A percentile compares a stretch with the other conserved stretches of the same genome.
These are phyloP conservation scores for Rhipidura dahli DNA, from an alignment of 2,113 vertebrate genomes.

Conservation along the genomic window DNA sequence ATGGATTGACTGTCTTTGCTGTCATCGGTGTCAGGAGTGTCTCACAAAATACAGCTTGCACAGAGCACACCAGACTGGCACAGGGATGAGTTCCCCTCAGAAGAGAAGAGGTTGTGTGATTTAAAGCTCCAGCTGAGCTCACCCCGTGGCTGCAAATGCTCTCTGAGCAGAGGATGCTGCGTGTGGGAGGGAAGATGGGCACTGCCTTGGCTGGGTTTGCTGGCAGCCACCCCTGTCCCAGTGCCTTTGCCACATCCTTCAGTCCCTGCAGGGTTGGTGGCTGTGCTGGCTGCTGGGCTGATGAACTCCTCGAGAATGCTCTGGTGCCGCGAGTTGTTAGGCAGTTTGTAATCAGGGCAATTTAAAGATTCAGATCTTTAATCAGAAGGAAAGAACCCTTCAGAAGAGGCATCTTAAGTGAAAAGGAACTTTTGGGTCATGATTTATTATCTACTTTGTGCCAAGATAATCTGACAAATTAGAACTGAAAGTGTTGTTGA, in stretches of 20 bases:
- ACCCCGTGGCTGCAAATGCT: neutral
- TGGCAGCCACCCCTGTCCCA: neutral
- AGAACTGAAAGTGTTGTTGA: neutral
- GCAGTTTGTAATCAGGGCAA: neutral
- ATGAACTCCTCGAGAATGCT: neutral
- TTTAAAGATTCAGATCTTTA: neutral
- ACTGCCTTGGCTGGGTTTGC: neutral
- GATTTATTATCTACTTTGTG: neutral
- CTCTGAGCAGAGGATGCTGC: neutral
- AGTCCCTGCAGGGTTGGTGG: neutral
- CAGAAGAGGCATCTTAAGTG: neutral
- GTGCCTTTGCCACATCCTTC: neutral
- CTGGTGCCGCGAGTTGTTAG: neutral
- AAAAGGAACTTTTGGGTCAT: neutral
- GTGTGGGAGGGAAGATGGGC: accelerated
- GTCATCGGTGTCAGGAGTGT: neutral
- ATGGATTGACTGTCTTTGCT: neutral
- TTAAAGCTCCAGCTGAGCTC: neutral
- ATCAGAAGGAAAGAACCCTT: neutral
- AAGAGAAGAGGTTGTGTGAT: neutral
- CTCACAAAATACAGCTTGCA: neutral
- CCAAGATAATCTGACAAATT: neutral
- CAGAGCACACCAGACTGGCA: accelerated
- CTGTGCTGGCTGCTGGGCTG: neutral
- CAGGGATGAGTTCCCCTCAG: neutral